Percentiles rank a stretch among this genome's conserved stretches.
These are phyloP conservation scores for Chelonus formosanus DNA, from an alignment of 2,888 invertebrate species.

Conservation along the genomic window DNA sequence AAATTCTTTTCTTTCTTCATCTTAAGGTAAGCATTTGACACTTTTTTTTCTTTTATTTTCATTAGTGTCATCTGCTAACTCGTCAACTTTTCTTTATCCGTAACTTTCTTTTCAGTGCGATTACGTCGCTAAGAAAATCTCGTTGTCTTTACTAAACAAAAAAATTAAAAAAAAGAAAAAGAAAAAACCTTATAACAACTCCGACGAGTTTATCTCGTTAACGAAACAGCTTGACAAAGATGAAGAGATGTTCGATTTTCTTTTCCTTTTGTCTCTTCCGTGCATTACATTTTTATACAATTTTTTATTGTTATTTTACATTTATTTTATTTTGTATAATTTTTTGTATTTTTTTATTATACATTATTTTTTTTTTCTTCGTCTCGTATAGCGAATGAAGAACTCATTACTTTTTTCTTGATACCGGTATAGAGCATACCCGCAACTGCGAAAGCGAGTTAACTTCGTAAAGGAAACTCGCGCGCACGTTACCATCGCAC, in stretches of 20 bases:
- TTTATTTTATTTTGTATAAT: neutral
- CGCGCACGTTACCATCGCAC: conserved; percentile 23
- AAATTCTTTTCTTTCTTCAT: conserved; percentile 59
- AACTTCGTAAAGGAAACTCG: conserved; percentile 34
- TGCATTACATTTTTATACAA: neutral
- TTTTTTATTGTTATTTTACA: neutral
- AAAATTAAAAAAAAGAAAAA: neutral
- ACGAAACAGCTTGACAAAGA: conserved; percentile 25
- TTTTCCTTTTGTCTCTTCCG: neutral
- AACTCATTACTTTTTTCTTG: conserved; percentile 24
- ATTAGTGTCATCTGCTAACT: neutral
- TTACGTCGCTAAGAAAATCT: conserved; percentile 14
- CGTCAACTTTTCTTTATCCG: neutral
- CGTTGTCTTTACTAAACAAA: conserved; percentile 4
- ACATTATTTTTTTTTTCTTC: neutral
- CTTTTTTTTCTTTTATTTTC: conserved; percentile 18
- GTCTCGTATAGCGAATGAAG: conserved; percentile 6
- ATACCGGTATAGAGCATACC: conserved; percentile 30
- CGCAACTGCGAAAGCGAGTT: conserved; percentile 25
- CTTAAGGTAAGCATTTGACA: conserved; percentile 55
- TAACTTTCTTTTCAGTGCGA: neutral
- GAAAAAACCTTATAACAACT: conserved; percentile 26
- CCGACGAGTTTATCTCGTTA: conserved; percentile 31
- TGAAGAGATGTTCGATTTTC: conserved; percentile 7
- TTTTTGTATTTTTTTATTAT: conserved; percentile 6